Conservation (phyloP, 1,140 invertebrate species). For the Belonocnema kinseyi region DNA sequence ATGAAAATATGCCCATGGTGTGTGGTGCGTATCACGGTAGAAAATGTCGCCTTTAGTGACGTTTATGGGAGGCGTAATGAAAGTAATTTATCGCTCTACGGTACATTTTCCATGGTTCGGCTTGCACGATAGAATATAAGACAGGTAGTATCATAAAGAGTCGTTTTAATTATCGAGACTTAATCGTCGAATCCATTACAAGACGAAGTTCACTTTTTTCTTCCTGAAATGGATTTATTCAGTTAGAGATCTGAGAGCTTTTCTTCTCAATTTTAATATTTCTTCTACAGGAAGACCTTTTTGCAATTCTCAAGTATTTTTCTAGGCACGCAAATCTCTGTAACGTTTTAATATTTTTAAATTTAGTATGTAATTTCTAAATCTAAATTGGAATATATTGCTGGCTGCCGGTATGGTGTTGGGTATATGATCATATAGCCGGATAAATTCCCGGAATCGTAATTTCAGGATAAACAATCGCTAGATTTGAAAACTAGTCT, state of each 20-base stretch:
- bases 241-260: not conserved
- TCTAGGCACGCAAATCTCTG: too few species aligned
- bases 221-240: not conserved
- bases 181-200: not conserved
- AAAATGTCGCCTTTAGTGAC: constrained; percentile 20
- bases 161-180: constrained; percentile 16
- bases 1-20: not conserved
- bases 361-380: too few species aligned
- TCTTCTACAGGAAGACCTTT: too few species aligned
- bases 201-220: not conserved
- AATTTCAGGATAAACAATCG: too few species aligned
- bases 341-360: too few species aligned
- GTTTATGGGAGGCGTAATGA: constrained; percentile 25
- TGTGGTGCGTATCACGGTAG: constrained; percentile 13
- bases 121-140: not conserved
- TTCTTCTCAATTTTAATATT: too few species aligned
- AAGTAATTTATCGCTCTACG: constrained; percentile 26
- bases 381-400: too few species aligned
- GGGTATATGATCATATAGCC: too few species aligned
- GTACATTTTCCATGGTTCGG: constrained; percentile 19
- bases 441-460: too few species aligned
- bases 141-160: constrained; percentile 8
- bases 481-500: too few species aligned
- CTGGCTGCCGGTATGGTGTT: too few species aligned
- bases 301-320: too few species aligned